Evolutionary conservation across 2,113 vertebrate species (phyloP).

Genomic region (Rattus rattus): DNA sequence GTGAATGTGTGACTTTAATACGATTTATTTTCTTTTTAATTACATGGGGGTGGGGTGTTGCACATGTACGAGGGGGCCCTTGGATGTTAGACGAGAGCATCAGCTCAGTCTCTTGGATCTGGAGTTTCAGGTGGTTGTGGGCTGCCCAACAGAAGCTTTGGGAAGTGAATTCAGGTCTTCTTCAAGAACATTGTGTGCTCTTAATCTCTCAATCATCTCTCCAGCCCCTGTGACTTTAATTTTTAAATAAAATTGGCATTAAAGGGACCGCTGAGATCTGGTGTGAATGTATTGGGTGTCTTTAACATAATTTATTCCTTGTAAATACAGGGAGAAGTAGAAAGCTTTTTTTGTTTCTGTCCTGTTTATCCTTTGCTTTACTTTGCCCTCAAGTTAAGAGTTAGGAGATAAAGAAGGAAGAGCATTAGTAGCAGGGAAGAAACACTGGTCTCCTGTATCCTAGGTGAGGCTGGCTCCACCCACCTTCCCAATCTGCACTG

Average conservation of each 20-base stretch:
- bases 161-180: neutral
- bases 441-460: neutral
- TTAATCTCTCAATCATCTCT: neutral
- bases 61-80: too few species aligned
- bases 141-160: too few species aligned
- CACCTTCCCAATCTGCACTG: neutral
- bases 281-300: neutral
- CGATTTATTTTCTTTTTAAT: neutral
- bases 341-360: neutral
- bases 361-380: neutral
- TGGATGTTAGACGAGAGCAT: neutral
- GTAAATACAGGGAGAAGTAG: neutral
- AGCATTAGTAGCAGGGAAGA: neutral
- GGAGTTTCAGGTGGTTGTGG: neutral
- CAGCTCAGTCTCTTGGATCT: neutral
- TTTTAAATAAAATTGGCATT: constrained; percentile 39
- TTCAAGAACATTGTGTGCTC: neutral
- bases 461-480: neutral
- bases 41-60: neutral
- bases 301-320: constrained; percentile 32
- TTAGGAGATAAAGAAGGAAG: neutral
- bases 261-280: neutral
- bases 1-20: neutral
- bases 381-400: constrained; percentile 1
- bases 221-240: neutral